Percentiles rank a stretch among this genome's conserved stretches.
These are phyloP conservation scores for Troglohyphantes excavatus DNA, from an alignment of 2,888 invertebrate genomes.

Conservation along the genomic window DNA sequence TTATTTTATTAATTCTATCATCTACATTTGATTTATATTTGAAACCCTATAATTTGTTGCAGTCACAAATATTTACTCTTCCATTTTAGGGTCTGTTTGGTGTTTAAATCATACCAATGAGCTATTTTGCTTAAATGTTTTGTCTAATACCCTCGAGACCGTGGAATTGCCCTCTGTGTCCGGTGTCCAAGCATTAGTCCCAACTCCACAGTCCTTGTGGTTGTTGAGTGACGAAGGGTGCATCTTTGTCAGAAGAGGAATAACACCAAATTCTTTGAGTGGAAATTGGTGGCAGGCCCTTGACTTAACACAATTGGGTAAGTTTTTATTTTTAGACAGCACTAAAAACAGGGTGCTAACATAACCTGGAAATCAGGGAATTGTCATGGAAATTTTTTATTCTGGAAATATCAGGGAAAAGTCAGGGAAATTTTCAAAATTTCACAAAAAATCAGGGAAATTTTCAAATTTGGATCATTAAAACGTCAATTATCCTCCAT, in stretches of 20 bases:
- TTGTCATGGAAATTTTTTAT: no score
- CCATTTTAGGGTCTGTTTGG: constrained; percentile 82
- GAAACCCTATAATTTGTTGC: no score
- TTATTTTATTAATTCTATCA: no score
- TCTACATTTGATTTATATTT: no score
- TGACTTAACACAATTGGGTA: constrained; percentile 83
- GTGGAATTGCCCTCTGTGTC: constrained; percentile 79
- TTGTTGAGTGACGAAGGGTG: constrained; percentile 83
- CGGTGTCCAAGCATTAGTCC: constrained; percentile 81
- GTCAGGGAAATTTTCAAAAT: no score
- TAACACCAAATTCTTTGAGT: constrained; percentile 82
- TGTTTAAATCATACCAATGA: constrained; percentile 82
- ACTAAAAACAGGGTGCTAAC: no score
- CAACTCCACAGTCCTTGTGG: constrained; percentile 84
- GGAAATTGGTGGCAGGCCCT: constrained; percentile 84
- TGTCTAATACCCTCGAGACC: constrained; percentile 80
- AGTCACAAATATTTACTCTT: not conserved
- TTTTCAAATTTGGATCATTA: no score
- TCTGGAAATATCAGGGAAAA: no score
- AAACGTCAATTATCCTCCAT: no score
- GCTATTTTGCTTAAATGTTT: constrained; percentile 82
- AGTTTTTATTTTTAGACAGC: constrained; percentile 33
- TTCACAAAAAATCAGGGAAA: no score
- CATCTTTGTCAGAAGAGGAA: constrained; percentile 83
- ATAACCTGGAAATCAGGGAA: no score